Evolutionary conservation across 2,888 invertebrate genomes (phyloP).

Genomic region (Ellobium chinense): DNA sequence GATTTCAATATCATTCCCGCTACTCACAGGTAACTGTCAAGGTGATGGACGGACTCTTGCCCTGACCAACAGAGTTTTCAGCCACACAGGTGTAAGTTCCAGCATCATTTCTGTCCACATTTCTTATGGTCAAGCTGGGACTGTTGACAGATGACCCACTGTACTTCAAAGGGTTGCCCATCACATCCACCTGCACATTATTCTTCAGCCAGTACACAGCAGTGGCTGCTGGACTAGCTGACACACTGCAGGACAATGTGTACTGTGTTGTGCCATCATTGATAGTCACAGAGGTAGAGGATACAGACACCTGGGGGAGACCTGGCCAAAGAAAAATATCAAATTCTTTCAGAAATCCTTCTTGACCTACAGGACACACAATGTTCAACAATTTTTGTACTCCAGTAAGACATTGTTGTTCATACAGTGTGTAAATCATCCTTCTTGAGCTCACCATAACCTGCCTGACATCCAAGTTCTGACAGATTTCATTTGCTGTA

Average conservation of each 20-base stretch:
- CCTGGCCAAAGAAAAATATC: not conserved
- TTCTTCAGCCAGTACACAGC: conserved; percentile 22
- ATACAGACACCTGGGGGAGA: conserved; percentile 1
- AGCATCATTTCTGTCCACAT: not conserved
- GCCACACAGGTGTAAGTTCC: conserved; percentile 16
- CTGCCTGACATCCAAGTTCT: too few relatives aligned
- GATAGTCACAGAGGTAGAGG: not conserved
- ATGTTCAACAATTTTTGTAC: too few relatives aligned
- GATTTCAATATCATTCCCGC: too few relatives aligned
- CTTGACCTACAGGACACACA: too few relatives aligned
- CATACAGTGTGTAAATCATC: too few relatives aligned
- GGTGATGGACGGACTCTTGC: not conserved
- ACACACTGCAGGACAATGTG: conserved; percentile 30
- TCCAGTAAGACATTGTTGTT: too few relatives aligned
- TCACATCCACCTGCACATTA: not conserved
- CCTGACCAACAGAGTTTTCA: not conserved
- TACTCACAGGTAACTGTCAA: conserved; percentile 2
- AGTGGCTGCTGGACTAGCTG: conserved; percentile 23
- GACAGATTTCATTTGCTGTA: too few relatives aligned
- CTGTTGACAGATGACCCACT: not conserved
- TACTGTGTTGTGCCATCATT: not conserved
- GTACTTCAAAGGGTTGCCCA: not conserved
- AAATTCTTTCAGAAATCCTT: too few relatives aligned
- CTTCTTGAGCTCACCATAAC: too few relatives aligned
- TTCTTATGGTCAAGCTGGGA: not conserved